Evolutionary conservation across 2,113 vertebrate species (phyloP).

Genomic region (Polyodon spathula): DNA sequence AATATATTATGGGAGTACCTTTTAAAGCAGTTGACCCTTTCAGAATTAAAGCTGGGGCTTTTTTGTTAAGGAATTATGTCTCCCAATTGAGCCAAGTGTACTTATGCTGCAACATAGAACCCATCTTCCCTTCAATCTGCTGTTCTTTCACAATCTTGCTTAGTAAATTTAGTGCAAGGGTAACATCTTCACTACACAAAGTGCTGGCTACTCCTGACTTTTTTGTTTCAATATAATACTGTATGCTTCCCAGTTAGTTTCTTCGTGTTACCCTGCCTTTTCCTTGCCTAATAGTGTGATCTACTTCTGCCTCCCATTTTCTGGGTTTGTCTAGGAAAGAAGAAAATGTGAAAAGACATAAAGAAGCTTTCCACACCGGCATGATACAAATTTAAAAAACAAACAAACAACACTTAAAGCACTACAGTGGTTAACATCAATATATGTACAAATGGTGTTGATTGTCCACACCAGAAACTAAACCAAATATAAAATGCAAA

Average conservation of each 20-base stretch:
- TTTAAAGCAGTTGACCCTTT: too few species aligned
- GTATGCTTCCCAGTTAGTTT: conserved; percentile 7
- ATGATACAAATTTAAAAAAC: neutral
- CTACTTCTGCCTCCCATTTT: neutral
- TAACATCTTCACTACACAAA: too few species aligned
- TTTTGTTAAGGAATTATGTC: too few species aligned
- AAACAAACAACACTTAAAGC: neutral
- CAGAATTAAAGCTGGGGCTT: too few species aligned
- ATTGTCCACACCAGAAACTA: neutral
- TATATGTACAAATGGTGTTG: neutral
- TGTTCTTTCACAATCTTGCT: too few species aligned
- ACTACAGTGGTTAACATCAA: neutral
- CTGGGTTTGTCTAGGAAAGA: conserved; percentile 5
- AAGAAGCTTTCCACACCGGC: neutral
- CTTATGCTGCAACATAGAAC: too few species aligned
- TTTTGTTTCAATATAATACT: conserved; percentile 19
- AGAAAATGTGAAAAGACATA: conserved; percentile 2
- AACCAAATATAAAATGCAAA: neutral
- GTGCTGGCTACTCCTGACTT: neutral
- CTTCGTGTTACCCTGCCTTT: neutral
- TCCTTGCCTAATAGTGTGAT: neutral
- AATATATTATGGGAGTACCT: too few species aligned
- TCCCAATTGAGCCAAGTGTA: too few species aligned
- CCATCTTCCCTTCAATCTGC: too few species aligned
- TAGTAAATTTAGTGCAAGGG: too few species aligned